Evolutionary conservation across 1,140 invertebrate species (phyloP).

Genomic region (Lasaia peninsularis): DNA sequence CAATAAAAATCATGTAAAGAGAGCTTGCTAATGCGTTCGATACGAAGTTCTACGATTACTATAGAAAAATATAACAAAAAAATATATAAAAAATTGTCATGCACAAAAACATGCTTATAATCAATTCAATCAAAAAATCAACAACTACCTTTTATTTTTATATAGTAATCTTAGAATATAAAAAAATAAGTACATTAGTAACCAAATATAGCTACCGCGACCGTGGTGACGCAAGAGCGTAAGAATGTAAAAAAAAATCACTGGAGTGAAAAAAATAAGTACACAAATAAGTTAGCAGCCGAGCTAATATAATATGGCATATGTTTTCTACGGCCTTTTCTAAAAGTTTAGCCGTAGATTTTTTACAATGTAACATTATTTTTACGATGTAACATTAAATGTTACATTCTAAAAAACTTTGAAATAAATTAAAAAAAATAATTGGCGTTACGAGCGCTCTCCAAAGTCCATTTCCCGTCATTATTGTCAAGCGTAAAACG

Average conservation of each 20-base stretch:
- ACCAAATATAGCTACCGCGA: constrained; percentile 9
- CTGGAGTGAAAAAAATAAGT: constrained; percentile 60
- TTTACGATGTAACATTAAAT: constrained; percentile 12
- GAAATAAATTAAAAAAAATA: constrained; percentile 16
- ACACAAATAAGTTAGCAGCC: constrained; percentile 66
- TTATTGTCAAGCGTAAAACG: constrained; percentile 52
- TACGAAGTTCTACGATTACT: constrained; percentile 2
- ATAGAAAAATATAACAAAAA: constrained; percentile 13
- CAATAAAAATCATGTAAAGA: constrained; percentile 9
- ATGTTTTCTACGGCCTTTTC: constrained; percentile 8
- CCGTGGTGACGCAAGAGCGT: background rate
- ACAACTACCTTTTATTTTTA: background rate
- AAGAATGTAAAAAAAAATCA: constrained; percentile 37
- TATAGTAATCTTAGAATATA: constrained; percentile 18
- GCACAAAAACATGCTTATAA: constrained; percentile 20
- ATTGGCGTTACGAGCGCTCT: constrained; percentile 14
- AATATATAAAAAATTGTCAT: constrained; percentile 19
- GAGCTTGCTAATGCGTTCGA: constrained; percentile 10
- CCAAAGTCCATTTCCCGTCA: constrained; percentile 36
- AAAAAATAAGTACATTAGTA: constrained; percentile 13
- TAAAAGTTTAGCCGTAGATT: background rate
- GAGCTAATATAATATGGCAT: constrained; percentile 19
- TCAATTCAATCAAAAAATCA: constrained; percentile 17
- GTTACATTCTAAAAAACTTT: constrained; percentile 15
- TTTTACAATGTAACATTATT: constrained; percentile 12